Percentiles rank a stretch among this genome's conserved stretches.
phyloP scores from a whole-genome alignment of 2,113 vertebrate species.

The Cololabis saira region DNA sequence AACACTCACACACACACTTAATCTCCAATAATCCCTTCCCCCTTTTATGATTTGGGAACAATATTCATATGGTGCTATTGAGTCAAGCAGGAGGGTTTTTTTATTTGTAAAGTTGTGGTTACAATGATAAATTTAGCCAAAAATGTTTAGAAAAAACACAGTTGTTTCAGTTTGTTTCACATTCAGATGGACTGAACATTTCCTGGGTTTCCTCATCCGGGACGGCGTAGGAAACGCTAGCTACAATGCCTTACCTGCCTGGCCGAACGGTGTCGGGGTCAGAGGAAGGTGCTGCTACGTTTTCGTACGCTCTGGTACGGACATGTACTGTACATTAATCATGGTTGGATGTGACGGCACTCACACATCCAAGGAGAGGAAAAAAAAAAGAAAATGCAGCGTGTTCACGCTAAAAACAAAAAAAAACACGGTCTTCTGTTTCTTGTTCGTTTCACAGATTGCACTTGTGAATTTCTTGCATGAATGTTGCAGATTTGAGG shows the following conservation, averaged over 20 bases:
- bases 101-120: conserved; percentile 47
- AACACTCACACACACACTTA: conserved; percentile 28
- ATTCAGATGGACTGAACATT: conserved; percentile 10
- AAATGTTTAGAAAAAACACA: conserved; percentile 36
- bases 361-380: conserved; percentile 21
- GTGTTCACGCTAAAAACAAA: conserved; percentile 22
- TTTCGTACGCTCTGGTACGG: conserved; percentile 43
- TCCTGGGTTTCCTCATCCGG: conserved; percentile 3
- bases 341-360: background rate
- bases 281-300: conserved; percentile 39
- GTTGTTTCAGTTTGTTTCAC: too few relatives aligned
- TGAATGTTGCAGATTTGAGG: conserved; percentile 57
- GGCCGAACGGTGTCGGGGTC: conserved; percentile 13
- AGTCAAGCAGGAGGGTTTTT: conserved; percentile 47
- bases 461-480: conserved; percentile 59
- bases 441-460: conserved; percentile 33
- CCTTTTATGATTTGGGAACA: conserved; percentile 77
- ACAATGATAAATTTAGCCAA: conserved; percentile 55
- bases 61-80: conserved; percentile 78
- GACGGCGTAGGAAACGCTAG: conserved; percentile 41
- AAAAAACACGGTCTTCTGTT: conserved; percentile 35
- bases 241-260: conserved; percentile 55
- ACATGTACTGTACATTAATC: conserved; percentile 28
- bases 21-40: conserved; percentile 50
- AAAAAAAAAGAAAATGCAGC: conserved; percentile 23